phyloP scores from a whole-genome alignment of 1,140 invertebrate genomes.

The Whitmania pigra region DNA sequence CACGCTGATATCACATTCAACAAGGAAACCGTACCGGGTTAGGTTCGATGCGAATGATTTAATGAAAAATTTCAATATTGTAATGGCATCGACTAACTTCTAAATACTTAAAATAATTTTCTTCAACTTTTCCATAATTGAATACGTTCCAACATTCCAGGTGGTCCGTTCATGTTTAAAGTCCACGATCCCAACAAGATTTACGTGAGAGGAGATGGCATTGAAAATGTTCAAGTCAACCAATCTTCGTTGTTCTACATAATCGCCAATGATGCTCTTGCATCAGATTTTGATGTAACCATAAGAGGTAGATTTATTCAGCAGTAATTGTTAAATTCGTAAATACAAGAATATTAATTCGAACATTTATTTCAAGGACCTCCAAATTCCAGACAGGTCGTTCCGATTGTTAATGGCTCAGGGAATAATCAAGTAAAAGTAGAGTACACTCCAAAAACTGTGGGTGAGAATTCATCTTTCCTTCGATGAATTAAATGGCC shows the following conservation, averaged over 20 bases:
- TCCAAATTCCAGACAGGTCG: neutral
- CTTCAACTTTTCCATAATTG: neutral
- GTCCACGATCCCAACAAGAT: slow-evolving; percentile 35
- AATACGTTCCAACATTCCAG: slow-evolving; percentile 26
- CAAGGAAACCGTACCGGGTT: slow-evolving; percentile 84
- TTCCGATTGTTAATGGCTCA: neutral
- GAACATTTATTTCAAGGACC: neutral
- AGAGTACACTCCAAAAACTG: slow-evolving; percentile 1
- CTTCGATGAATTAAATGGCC: no score
- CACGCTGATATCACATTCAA: slow-evolving; percentile 92
- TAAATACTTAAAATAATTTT: no score
- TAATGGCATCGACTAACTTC: no score
- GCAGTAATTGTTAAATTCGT: no score
- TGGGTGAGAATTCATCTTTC: neutral
- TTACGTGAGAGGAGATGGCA: slow-evolving; percentile 28
- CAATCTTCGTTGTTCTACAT: slow-evolving; percentile 68
- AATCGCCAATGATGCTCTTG: slow-evolving; percentile 56
- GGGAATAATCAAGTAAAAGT: slow-evolving; percentile 5
- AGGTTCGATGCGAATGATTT: slow-evolving; percentile 10
- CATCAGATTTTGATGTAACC: slow-evolving; percentile 58
- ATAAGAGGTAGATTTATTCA: slow-evolving; percentile 34
- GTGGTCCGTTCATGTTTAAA: slow-evolving; percentile 36
- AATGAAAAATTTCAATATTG: no score
- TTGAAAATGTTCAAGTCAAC: slow-evolving; percentile 60
- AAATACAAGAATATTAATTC: no score